Percentiles rank a stretch among this genome's conserved stretches.
Conservation (phyloP, 1,140 invertebrate genomes). For the Wiebesia pumilae region DNA sequence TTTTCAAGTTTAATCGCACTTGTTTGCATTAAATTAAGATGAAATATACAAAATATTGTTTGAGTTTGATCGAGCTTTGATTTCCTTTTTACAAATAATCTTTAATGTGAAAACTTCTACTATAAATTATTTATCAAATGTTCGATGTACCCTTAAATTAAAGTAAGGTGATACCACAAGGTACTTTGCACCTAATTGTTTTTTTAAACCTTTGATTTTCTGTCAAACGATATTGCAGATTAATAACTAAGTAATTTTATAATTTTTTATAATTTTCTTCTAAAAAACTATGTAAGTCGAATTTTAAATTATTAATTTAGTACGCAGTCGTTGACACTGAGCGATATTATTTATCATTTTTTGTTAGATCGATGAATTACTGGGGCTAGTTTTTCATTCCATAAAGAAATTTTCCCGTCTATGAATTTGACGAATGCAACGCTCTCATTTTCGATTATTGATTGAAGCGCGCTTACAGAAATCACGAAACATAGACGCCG, state of each 20-base stretch:
- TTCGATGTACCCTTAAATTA: background rate
- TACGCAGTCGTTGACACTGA: slow-evolving; percentile 5
- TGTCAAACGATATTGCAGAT: no score
- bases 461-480: background rate
- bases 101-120: no score
- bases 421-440: slow-evolving; percentile 38
- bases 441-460: slow-evolving; percentile 50
- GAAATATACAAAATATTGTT: background rate
- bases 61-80: background rate
- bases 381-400: slow-evolving; percentile 20
- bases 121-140: no score
- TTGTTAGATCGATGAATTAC: slow-evolving; percentile 15
- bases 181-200: background rate
- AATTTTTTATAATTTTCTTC: background rate
- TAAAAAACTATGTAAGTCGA: background rate
- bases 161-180: background rate
- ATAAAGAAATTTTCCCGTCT: slow-evolving; percentile 43
- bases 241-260: no score
- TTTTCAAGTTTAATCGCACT: background rate
- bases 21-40: background rate
- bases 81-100: background rate
- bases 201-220: no score
- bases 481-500: background rate
- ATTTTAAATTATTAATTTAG: background rate
- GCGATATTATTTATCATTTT: background rate